Evolutionary conservation across 2,113 vertebrate species (phyloP).

Genomic region (Pandion haliaetus): DNA sequence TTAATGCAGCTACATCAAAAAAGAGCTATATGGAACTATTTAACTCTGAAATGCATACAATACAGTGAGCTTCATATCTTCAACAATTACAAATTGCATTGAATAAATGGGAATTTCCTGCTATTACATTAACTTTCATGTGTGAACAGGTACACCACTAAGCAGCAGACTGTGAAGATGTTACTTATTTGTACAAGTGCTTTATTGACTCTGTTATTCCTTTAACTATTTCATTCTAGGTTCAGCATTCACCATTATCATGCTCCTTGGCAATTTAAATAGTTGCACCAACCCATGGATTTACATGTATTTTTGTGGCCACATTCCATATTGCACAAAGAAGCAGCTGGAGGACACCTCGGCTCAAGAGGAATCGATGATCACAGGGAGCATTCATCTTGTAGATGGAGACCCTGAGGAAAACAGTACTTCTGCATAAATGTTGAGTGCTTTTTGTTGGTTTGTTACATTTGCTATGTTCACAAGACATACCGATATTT

Average conservation of each 20-base stretch:
- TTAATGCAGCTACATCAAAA: background rate
- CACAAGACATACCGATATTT: background rate
- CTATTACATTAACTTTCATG: background rate
- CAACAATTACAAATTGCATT: background rate
- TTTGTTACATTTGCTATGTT: background rate
- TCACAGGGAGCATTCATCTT: slow-evolving; percentile 57
- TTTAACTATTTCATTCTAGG: slow-evolving; percentile 61
- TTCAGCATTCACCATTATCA: slow-evolving; percentile 78
- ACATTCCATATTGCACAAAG: slow-evolving; percentile 55
- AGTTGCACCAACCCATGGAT: slow-evolving; percentile 85
- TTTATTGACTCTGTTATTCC: background rate
- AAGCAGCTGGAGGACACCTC: slow-evolving; percentile 11
- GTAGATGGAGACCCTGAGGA: slow-evolving; percentile 59
- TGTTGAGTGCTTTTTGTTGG: background rate
- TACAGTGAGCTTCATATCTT: background rate
- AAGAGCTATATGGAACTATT: background rate
- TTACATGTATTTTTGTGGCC: slow-evolving; percentile 82
- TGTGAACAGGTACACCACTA: background rate
- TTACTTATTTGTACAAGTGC: background rate
- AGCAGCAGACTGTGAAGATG: background rate
- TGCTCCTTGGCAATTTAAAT: slow-evolving; percentile 84
- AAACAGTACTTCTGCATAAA: slow-evolving; percentile 27
- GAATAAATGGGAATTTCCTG: background rate
- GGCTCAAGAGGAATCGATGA: slow-evolving; percentile 39
- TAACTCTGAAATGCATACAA: background rate